Conservation (phyloP, 2,888 invertebrate species). For the Teleogryllus oceanicus region DNA sequence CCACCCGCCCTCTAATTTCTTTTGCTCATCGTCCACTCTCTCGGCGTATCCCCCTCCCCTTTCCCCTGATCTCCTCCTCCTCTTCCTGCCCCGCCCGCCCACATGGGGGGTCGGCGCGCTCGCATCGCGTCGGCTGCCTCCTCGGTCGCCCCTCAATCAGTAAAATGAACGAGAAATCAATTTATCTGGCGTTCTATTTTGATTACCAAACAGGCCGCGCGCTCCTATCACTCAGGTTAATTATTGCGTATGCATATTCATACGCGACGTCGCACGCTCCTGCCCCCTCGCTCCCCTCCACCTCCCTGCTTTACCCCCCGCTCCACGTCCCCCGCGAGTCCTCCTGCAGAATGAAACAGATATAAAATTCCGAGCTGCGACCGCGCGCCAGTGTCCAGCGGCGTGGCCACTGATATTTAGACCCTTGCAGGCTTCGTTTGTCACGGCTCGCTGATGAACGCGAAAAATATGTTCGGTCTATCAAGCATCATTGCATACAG, state of each 20-base stretch:
- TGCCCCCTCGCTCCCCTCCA: too few relatives aligned
- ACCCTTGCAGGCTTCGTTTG: too few relatives aligned
- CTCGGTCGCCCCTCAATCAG: neutral
- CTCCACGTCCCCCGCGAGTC: neutral
- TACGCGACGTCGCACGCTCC: neutral
- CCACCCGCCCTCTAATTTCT: too few relatives aligned
- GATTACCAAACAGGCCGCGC: constrained; percentile 4
- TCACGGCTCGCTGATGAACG: too few relatives aligned
- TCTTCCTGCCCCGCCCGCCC: neutral
- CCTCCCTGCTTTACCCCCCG: too few relatives aligned
- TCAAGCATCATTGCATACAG: too few relatives aligned
- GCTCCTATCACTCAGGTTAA: constrained; percentile 18
- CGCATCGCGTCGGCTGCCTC: too few relatives aligned
- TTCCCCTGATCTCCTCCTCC: neutral
- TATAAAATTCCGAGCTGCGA: neutral
- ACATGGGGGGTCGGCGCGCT: too few relatives aligned
- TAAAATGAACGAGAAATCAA: constrained; percentile 11
- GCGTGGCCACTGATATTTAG: neutral
- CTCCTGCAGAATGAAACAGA: neutral
- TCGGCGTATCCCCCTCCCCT: neutral
- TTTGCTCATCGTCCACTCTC: too few relatives aligned
- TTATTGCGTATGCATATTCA: constrained; percentile 18
- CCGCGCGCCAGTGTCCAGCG: neutral
- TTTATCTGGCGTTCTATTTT: constrained; percentile 18
- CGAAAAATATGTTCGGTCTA: too few relatives aligned